Conservation (phyloP, 2,888 invertebrate genomes). For the Sclerodermus sp. region DNA sequence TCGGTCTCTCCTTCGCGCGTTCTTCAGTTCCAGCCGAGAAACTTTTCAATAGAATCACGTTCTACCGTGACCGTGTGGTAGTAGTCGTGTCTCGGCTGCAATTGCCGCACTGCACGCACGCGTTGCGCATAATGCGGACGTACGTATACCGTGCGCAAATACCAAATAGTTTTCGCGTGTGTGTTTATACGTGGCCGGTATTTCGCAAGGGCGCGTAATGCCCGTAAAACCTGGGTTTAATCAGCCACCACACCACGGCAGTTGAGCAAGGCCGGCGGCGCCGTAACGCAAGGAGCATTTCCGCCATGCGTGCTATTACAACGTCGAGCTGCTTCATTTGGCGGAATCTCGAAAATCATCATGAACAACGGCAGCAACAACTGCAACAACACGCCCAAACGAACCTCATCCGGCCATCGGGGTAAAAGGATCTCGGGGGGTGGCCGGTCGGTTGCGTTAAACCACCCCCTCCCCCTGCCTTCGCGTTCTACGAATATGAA, state of each 20-base stretch:
- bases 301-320: slow-evolving; percentile 12
- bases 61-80: background rate
- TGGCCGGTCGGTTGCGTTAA: too few species aligned
- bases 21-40: too few species aligned
- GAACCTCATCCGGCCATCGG: background rate
- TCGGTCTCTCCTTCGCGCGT: too few species aligned
- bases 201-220: slow-evolving; percentile 31
- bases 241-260: too few species aligned
- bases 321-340: background rate
- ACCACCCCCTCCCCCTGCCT: too few species aligned
- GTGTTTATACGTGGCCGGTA: slow-evolving; percentile 12
- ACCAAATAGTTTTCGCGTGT: too few species aligned
- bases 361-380: too few species aligned
- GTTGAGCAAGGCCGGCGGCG: slow-evolving; percentile 8
- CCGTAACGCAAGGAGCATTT: slow-evolving; percentile 21
- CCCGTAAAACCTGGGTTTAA: slow-evolving; percentile 41
- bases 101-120: slow-evolving; percentile 2
- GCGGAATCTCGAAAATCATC: too few species aligned
- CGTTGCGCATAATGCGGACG: slow-evolving; percentile 19
- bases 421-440: too few species aligned
- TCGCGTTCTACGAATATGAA: too few species aligned
- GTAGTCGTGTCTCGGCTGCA: too few species aligned
- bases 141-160: too few species aligned
- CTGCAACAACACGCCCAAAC: background rate
- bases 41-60: background rate